phyloP scores from a whole-genome alignment of 2,113 vertebrate species.

The Fulica atra region DNA sequence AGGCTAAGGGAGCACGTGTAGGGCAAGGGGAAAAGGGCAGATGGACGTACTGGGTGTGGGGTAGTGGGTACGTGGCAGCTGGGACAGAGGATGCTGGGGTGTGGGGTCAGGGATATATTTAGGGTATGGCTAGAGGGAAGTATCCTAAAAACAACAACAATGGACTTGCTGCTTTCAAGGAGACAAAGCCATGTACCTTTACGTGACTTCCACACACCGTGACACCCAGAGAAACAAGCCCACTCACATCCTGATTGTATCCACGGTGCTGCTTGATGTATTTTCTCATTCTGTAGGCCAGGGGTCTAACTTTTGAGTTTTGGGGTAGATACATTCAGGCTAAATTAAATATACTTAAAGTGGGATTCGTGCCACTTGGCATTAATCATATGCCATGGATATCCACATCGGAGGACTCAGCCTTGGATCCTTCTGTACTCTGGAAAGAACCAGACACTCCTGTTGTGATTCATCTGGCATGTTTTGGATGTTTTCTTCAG shows the following conservation, averaged over 20 bases:
- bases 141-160: background rate
- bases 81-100: background rate
- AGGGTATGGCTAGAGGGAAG: background rate
- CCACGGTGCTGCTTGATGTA: background rate
- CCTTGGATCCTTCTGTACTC: background rate
- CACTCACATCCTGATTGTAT: background rate
- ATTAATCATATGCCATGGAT: background rate
- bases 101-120: background rate
- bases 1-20: rapidly evolving
- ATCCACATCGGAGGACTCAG: background rate
- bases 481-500: background rate
- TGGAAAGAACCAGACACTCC: background rate
- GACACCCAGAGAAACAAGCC: background rate
- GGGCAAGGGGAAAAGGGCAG: background rate
- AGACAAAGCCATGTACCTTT: background rate
- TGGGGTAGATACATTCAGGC: background rate
- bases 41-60: rapidly evolving
- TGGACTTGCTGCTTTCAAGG: background rate
- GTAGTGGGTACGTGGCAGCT: rapidly evolving
- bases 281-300: background rate
- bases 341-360: background rate
- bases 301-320: background rate
- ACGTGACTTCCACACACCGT: background rate
- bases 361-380: background rate
- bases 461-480: background rate